Conservation (phyloP, 2,888 invertebrate species). For the Muscina levida region DNA sequence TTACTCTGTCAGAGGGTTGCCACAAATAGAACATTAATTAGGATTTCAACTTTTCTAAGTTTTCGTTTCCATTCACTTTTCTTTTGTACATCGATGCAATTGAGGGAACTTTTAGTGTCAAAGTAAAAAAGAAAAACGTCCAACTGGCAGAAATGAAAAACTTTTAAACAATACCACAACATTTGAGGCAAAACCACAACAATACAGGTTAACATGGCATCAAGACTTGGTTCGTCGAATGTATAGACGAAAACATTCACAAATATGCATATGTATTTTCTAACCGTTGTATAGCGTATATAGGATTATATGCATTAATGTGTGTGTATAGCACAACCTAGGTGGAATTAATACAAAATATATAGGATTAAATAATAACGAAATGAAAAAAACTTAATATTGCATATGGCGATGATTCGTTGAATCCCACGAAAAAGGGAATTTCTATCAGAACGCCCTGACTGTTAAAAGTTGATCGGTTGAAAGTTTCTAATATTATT, state of each 20-base stretch:
- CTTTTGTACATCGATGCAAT: background rate
- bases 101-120: slow-evolving; percentile 31
- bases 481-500: too few species aligned
- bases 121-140: slow-evolving; percentile 21
- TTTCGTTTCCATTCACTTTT: slow-evolving; percentile 1
- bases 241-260: background rate
- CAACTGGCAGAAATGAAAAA: slow-evolving; percentile 32
- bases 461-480: too few species aligned
- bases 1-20: background rate
- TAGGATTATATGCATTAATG: too few species aligned
- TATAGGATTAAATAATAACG: background rate
- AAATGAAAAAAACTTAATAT: background rate
- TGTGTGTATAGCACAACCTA: background rate
- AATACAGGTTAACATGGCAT: slow-evolving; percentile 26
- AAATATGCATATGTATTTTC: background rate
- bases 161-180: slow-evolving; percentile 28
- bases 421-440: too few species aligned
- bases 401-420: too few species aligned
- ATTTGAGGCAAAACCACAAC: slow-evolving; percentile 38
- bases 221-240: background rate
- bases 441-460: too few species aligned
- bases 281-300: background rate
- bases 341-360: background rate
- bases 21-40: slow-evolving; percentile 53
- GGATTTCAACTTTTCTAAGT: slow-evolving; percentile 28